phyloP scores from a whole-genome alignment of 2,797 vertebrate species.

The Eleutherodactylus coqui region DNA sequence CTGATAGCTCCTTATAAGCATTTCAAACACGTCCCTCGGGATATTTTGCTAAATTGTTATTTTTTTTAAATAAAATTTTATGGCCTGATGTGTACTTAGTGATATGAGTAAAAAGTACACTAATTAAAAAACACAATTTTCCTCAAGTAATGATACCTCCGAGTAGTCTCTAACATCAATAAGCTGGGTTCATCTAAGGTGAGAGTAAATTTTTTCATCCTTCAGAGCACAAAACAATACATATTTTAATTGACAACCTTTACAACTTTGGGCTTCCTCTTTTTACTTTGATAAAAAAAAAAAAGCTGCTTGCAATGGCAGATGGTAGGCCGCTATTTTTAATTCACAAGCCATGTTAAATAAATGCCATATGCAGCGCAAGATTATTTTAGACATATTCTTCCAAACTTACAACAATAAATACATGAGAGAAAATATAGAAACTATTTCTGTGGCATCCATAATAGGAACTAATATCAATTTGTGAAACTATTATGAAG shows the following conservation, averaged over 20 bases:
- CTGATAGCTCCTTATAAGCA: too few species aligned
- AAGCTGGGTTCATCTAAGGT: slow-evolving; percentile 68
- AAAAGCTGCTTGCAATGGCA: slow-evolving; percentile 80
- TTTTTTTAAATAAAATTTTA: background rate
- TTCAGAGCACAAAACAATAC: slow-evolving; percentile 75
- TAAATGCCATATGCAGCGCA: slow-evolving; percentile 81
- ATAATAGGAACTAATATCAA: background rate
- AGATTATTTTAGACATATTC: slow-evolving; percentile 77
- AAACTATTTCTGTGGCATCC: background rate
- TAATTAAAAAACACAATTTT: slow-evolving; percentile 1
- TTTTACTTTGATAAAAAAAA: slow-evolving; percentile 77
- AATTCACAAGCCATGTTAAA: slow-evolving; percentile 84
- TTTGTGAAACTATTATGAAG: background rate
- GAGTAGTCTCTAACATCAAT: background rate
- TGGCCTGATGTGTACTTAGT: background rate
- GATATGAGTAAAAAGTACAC: background rate
- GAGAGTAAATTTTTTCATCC: slow-evolving; percentile 71
- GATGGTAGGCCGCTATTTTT: slow-evolving; percentile 84
- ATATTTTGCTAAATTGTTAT: background rate
- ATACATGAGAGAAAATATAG: slow-evolving; percentile 68
- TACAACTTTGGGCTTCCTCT: slow-evolving; percentile 78
- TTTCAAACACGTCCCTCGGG: background rate
- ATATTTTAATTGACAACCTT: slow-evolving; percentile 83
- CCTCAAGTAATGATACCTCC: background rate
- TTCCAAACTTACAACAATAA: slow-evolving; percentile 81